phyloP scores from a whole-genome alignment of 2,113 vertebrate species.

The Dasypus novemcinctus region DNA sequence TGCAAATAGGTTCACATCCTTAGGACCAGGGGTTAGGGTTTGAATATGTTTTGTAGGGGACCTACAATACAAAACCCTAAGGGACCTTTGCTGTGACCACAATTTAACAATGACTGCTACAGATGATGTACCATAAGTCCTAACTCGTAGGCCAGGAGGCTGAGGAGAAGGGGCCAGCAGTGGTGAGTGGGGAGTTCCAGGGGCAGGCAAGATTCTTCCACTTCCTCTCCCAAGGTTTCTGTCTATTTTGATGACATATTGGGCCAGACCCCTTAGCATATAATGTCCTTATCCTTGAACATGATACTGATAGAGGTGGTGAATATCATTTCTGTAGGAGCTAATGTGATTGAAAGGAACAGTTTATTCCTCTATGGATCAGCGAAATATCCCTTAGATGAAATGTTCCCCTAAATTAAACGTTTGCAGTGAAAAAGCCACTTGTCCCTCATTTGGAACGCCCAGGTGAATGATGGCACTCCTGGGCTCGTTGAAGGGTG shows the following conservation, averaged over 20 bases:
- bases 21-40: no score
- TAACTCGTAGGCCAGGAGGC: neutral
- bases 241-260: fast-evolving
- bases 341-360: no score
- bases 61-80: no score
- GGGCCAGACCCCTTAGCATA: neutral
- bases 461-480: fast-evolving
- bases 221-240: fast-evolving
- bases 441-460: neutral
- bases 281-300: fast-evolving
- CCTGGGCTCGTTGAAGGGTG: fast-evolving
- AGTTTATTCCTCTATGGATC: fast-evolving
- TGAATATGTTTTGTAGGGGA: no score
- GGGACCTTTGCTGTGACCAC: neutral
- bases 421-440: neutral
- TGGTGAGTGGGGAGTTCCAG: no score
- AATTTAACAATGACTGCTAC: fast-evolving
- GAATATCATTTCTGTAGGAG: no score
- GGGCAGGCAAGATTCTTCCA: neutral
- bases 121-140: fast-evolving
- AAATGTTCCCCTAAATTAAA: fast-evolving
- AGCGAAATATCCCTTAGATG: fast-evolving
- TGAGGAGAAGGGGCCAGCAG: neutral
- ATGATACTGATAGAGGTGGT: no score
- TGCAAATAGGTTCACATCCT: no score